phyloP scores from a whole-genome alignment of 2,797 vertebrate genomes.

The Australoheros facetus region DNA sequence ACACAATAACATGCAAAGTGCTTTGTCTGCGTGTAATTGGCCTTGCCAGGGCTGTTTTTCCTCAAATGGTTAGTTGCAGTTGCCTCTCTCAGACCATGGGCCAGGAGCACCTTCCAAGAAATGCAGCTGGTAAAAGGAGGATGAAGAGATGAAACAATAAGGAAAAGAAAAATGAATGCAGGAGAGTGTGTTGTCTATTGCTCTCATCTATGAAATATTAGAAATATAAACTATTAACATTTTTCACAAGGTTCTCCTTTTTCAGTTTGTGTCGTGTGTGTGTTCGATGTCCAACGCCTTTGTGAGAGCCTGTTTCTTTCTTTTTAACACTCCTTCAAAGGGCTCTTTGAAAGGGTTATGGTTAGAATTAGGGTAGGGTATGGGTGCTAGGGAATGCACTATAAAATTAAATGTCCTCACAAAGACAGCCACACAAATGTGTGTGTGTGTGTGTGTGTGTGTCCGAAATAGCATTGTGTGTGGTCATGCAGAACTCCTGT shows the following conservation, averaged over 20 bases:
- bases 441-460: neutral
- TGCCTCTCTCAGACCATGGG: conserved; percentile 48
- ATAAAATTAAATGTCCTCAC: neutral
- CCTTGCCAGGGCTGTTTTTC: conserved; percentile 70
- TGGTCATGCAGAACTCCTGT: conserved; percentile 59
- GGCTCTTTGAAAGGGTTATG: neutral
- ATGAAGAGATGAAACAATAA: conserved; percentile 21
- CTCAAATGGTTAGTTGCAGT: conserved; percentile 67
- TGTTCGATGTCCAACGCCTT: neutral
- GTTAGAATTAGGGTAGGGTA: neutral
- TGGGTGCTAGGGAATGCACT: neutral
- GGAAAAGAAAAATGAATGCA: neutral
- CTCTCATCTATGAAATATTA: conserved; percentile 5
- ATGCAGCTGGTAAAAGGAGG: conserved; percentile 55
- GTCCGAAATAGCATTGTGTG: conserved; percentile 15
- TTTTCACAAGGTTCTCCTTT: conserved; percentile 1
- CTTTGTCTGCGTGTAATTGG: conserved; percentile 78
- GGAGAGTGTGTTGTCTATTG: neutral
- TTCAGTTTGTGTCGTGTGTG: neutral
- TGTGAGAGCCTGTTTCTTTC: neutral
- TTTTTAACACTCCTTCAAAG: neutral
- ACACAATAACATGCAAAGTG: conserved; percentile 80
- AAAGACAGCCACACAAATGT: neutral
- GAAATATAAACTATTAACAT: conserved; percentile 3
- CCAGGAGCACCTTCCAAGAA: conserved; percentile 64